Evolutionary conservation across 2,888 invertebrate genomes (phyloP), one percentile per base, ranked within the genome.

Genomic region (Epinotia bilunana): DNA sequence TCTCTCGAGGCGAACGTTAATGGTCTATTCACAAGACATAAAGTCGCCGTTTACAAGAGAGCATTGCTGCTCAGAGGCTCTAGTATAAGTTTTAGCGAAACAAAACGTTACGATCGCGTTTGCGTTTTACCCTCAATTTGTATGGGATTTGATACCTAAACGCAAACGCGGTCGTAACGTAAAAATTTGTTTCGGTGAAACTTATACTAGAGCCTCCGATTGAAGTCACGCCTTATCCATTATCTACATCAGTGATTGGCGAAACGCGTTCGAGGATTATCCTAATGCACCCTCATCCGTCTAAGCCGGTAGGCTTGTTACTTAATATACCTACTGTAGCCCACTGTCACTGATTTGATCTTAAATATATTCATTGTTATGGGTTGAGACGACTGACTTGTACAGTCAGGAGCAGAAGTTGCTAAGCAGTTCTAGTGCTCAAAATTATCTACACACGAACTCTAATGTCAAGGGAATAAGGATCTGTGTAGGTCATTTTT

Each of bases 191-290:
- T n/a, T n/a, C n/a, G n/a, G n/a, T n/a, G n/a, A n/a, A n/a, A n/a
- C n/a, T n/a, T n/a, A n/a, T n/a, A n/a, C n/a, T n/a, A n/a, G n/a
- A n/a, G n/a, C n/a, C n/a, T n/a, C n/a, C n/a, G n/a, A 86, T 84
- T 81, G 82, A 78, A 85, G 88, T 89, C 89, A 89, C 87, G 89
- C 87, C 82, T 84, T 78, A 67, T 74, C 82, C 83, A 88, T 90
- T 88, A 89, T 82, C 81, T 82, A 80, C 80, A 80, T 82, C 81
- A 77, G 80, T 84, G 81, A 65, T 73, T 65, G 58, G 70, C 64
- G 49, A 62, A 64, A 46, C 46, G 62, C 65, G 20, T n/a, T 58
- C 33, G 6, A 55, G 39, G 20, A 33, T 58, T 46, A 33, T 70
- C 60, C 64, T 71, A 65, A 71, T 65, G 70, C 23, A 61, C 49